phyloP scores from a whole-genome alignment of 2,113 vertebrate species.

The Dicentrarchus labrax region DNA sequence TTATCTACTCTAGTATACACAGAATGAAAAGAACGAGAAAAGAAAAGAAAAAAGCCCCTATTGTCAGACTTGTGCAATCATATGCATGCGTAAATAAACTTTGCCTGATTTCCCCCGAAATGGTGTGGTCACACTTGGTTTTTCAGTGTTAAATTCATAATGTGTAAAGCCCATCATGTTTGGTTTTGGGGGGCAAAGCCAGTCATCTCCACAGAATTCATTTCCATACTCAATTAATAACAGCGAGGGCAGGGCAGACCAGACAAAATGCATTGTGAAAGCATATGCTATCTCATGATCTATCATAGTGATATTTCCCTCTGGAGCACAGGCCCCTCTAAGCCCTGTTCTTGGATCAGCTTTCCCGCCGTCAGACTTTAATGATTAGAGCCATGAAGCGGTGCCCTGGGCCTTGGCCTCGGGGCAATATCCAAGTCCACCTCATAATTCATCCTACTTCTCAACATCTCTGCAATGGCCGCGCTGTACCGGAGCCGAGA shows the following conservation, averaged over 20 bases:
- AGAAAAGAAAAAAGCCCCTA: not conserved
- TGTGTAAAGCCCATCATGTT: constrained; percentile 49
- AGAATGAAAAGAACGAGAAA: constrained; percentile 12
- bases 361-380: constrained; percentile 76
- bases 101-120: constrained; percentile 15
- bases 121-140: constrained; percentile 38
- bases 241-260: constrained; percentile 34
- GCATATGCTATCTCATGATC: constrained; percentile 75
- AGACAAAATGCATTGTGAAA: constrained; percentile 64
- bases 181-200: constrained; percentile 39
- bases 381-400: constrained; percentile 80
- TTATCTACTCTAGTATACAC: constrained; percentile 28
- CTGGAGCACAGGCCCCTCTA: constrained; percentile 62
- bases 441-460: constrained; percentile 78
- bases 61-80: constrained; percentile 31
- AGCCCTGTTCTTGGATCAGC: constrained; percentile 74
- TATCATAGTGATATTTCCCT: constrained; percentile 80
- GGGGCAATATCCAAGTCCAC: constrained; percentile 73
- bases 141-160: constrained; percentile 59
- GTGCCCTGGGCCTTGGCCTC: constrained; percentile 75
- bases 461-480: constrained; percentile 62
- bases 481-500: constrained; percentile 19
- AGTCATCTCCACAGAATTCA: constrained; percentile 57
- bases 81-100: not conserved
- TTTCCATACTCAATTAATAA: constrained; percentile 75